These are phyloP conservation scores for Aurelia coerulea DNA, from an alignment of 30 jellyfish, hydroid and myxozoan genomes.

Conservation along the genomic window DNA sequence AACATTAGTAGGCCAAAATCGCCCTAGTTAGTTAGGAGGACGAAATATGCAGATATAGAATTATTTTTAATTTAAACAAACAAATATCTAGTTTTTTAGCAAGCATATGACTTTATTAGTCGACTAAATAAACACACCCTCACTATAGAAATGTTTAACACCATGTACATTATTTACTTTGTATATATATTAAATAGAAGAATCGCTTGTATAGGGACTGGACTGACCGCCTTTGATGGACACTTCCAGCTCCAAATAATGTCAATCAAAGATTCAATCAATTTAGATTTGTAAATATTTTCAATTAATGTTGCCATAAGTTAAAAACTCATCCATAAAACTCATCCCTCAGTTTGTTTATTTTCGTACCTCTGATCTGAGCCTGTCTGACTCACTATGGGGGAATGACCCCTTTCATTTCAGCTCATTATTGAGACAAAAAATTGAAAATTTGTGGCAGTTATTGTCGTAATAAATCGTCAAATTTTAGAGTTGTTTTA, in stretches of 20 bases:
- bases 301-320: too few species aligned
- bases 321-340: too few species aligned
- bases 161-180: conserved; percentile 24
- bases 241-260: not conserved
- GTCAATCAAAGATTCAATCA: conserved; percentile 1
- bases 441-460: too few species aligned
- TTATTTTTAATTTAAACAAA: conserved; percentile 60
- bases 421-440: too few species aligned
- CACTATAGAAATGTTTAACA: conserved; percentile 10
- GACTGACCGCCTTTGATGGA: conserved; percentile 2
- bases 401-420: too few species aligned
- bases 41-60: conserved; percentile 41
- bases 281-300: conserved; percentile 1
- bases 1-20: too few species aligned
- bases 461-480: too few species aligned
- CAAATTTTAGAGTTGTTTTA: too few species aligned
- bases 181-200: conserved; percentile 12
- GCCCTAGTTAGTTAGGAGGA: conserved; percentile 5
- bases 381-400: too few species aligned
- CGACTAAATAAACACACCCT: not conserved
- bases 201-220: conserved; percentile 37
- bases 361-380: too few species aligned
- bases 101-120: not conserved
- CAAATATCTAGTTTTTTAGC: conserved; percentile 66
- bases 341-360: too few species aligned